Conservation (phyloP, 2,113 vertebrate genomes). For the Nibea albiflora region DNA sequence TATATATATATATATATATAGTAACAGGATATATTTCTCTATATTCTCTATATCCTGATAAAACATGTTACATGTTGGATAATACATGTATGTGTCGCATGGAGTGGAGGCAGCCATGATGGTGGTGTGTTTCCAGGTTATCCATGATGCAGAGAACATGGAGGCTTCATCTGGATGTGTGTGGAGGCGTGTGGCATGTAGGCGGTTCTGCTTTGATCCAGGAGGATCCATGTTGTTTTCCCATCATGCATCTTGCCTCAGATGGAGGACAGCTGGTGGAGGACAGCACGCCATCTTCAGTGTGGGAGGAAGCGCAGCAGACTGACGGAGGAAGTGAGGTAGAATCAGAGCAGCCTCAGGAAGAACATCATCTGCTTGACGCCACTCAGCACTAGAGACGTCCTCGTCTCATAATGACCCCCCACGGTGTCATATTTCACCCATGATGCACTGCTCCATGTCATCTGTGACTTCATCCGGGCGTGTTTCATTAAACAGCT, state of each 20-base stretch:
- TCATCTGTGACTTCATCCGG: slow-evolving; percentile 60
- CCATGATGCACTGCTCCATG: slow-evolving; percentile 53
- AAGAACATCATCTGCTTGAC: slow-evolving; percentile 44
- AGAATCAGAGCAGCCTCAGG: slow-evolving; percentile 52
- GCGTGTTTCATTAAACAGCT: slow-evolving; percentile 59
- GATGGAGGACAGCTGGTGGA: slow-evolving; percentile 64
- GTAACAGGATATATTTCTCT: too few relatives aligned
- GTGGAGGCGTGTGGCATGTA: background rate
- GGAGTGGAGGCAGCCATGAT: background rate
- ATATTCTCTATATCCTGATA: too few relatives aligned
- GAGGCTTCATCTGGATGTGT: background rate
- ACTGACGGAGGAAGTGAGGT: slow-evolving; percentile 50
- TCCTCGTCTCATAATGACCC: too few relatives aligned
- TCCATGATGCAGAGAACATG: background rate
- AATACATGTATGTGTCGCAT: too few relatives aligned
- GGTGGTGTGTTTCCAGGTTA: background rate
- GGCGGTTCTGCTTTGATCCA: slow-evolving; percentile 38
- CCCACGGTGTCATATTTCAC: slow-evolving; percentile 15
- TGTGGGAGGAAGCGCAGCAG: slow-evolving; percentile 54
- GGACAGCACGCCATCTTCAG: slow-evolving; percentile 41
- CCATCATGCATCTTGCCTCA: slow-evolving; percentile 34
- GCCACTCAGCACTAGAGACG: too few relatives aligned
- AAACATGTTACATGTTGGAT: too few relatives aligned
- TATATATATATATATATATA: too few relatives aligned
- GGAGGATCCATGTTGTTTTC: slow-evolving; percentile 22